Evolutionary conservation across 2,888 invertebrate genomes (phyloP), one percentile per base, ranked within the genome.

Genomic region (Balanococcus diminutus): DNA sequence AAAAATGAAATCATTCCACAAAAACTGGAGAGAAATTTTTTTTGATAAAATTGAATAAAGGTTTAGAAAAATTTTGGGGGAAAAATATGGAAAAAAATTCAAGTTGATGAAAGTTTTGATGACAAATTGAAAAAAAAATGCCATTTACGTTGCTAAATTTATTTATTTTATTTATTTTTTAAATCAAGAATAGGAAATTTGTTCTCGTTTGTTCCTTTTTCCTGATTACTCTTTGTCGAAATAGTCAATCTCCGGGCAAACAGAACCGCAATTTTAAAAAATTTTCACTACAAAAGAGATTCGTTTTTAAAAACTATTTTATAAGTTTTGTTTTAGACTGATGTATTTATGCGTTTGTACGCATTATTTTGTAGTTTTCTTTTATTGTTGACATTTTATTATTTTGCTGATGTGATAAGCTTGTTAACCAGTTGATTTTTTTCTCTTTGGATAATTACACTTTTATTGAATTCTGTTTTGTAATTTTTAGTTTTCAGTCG

Each of bases 371-470:
- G 31, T 75, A 46, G 36, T 46, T 36, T 72, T 85, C 39, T 85
- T 46, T 31, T 46, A 85, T 61, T 85, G 79, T 85, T 85, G 75
- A 85, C 51, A 85, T 46, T 79, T 31, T 82, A 79, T 42, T 75
- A n/a, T 85, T 79, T 85, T 75, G 79, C 28, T 42, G 72, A 84
- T 85, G 85, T 85, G 85, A 85, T 85, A 85, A 46, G 79, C 85
- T 85, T 85, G 85, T 85, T 85, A 31, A 85, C 85, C 85, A 85
- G 46, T 79, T 79, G 36, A 79, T 79, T 79, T 79, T 79, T 79
- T 36, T 79, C 19, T 36, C 16, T n/a, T 79, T 79, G 14, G 75
- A n/a, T 16, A 14, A 79, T 79, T 79, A 79, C 75, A 79, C 32
- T 79, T 79, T 79, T 36, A 79, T 79, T 79, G 32, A 79, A 36